phyloP scores from a whole-genome alignment of 2,797 vertebrate genomes.

The Masticophis lateralis region DNA sequence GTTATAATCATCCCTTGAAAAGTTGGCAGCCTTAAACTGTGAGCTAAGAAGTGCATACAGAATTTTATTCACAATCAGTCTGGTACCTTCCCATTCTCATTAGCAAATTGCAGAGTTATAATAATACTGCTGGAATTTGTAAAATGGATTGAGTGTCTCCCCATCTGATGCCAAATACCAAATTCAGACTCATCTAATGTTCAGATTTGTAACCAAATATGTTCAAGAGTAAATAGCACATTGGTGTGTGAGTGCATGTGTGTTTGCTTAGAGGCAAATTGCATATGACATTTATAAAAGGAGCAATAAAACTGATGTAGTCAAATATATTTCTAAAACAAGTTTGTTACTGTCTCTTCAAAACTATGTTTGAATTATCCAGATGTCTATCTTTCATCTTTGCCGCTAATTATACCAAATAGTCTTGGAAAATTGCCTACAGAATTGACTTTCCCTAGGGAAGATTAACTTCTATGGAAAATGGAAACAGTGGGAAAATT shows the following conservation, averaged over 20 bases:
- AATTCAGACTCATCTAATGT: background rate
- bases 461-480: conserved; percentile 68
- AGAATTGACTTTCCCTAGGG: conserved; percentile 68
- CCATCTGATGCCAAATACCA: conserved; percentile 1
- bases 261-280: conserved; percentile 60
- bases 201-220: conserved; percentile 16
- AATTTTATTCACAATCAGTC: conserved; percentile 11
- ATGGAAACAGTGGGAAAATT: conserved; percentile 60
- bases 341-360: conserved; percentile 69
- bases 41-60: background rate
- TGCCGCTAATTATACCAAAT: conserved; percentile 69
- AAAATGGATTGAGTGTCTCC: background rate
- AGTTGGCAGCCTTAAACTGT: background rate
- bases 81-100: conserved; percentile 6
- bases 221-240: background rate
- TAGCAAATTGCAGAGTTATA: conserved; percentile 15
- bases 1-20: background rate
- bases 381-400: conserved; percentile 75
- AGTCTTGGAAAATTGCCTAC: conserved; percentile 73
- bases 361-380: conserved; percentile 66
- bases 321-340: conserved; percentile 69
- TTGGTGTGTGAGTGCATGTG: background rate
- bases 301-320: conserved; percentile 68
- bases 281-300: conserved; percentile 66
- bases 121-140: conserved; percentile 19